Percentiles rank a stretch among this genome's conserved stretches.
Conservation (phyloP, 2,113 vertebrate species). For the Gambusia affinis region DNA sequence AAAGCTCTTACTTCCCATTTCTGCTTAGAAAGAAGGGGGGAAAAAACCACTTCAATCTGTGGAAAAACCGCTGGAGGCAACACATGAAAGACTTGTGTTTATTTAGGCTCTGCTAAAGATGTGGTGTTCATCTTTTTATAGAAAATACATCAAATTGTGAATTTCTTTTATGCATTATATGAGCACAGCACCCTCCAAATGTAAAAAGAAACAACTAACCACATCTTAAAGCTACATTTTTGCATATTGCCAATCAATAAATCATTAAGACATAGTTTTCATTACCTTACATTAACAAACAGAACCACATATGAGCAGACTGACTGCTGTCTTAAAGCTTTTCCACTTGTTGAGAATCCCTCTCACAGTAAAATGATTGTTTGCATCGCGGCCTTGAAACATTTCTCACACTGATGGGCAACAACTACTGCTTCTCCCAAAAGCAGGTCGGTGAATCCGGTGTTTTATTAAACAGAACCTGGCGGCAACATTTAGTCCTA, state of each 20-base stretch:
- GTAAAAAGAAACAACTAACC: not conserved
- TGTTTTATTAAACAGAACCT: not conserved
- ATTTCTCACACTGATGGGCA: not conserved
- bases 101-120: not conserved
- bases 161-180: not conserved
- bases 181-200: not conserved
- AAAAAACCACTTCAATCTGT: not conserved
- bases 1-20: slow-evolving; percentile 11
- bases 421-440: not conserved
- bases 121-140: not conserved
- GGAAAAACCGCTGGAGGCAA: slow-evolving; percentile 6
- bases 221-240: too few species aligned
- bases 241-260: not conserved
- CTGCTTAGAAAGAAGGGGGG: not conserved
- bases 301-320: not conserved
- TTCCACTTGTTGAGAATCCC: not conserved
- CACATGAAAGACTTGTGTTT: slow-evolving; percentile 1
- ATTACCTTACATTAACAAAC: too few species aligned
- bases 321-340: not conserved
- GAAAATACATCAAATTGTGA: not conserved
- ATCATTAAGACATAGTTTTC: not conserved
- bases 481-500: too few species aligned
- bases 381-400: not conserved
- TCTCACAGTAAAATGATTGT: not conserved
- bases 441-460: too few species aligned